Evolutionary conservation across 2,888 invertebrate genomes (phyloP), one percentile per base, ranked within the genome.

Genomic region (Drosophila melanocephala): DNA sequence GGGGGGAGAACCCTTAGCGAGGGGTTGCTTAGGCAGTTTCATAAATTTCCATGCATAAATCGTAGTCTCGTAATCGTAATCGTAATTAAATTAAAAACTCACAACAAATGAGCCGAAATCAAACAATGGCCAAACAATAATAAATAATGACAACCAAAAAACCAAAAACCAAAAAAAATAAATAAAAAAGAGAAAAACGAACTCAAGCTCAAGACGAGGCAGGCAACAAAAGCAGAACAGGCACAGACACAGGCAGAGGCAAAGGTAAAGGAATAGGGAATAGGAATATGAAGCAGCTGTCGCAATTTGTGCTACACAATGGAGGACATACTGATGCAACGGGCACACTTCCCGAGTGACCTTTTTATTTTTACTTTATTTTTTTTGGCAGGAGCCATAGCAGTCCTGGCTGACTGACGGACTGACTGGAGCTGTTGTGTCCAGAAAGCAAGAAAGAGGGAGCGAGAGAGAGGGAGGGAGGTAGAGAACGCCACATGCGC

Each of bases 261-360:
- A 56, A 59, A 52, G 72, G 65, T 66, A 52, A 52, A 56, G 35
- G 52, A 47, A 53, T 51, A 44, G 60, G 47, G 61, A 14, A 55
- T 56, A 47, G 39, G 61, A 14, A 59, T 55, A 42, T 51, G 70
- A 28, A 83, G 84, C 82, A 79, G 79, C 79, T 79, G 79, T 81
- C 79, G 73, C 77, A 77, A 72, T 77, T 79, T 72, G 76, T 51
- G 56, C 28, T 12, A 51, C 81, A 78, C 78, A 78, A 78, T 75
- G 64, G 39, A 77, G 65, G 57, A 77, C 64, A 63, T 74, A 75
- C 75, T 57, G 65, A 58, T 51, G 64, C 76, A 60, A 60, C 52
- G 68, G 74, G 73, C 85, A 89, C 85, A 87, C 90, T 85, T 89
- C 90, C 86, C 83, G 72, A 90, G 83, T 89, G 88, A 89, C 85